Evolutionary conservation across 1,140 invertebrate species (phyloP), one percentile per base, ranked within the genome.

Genomic region (Trichonephila clavipes): DNA sequence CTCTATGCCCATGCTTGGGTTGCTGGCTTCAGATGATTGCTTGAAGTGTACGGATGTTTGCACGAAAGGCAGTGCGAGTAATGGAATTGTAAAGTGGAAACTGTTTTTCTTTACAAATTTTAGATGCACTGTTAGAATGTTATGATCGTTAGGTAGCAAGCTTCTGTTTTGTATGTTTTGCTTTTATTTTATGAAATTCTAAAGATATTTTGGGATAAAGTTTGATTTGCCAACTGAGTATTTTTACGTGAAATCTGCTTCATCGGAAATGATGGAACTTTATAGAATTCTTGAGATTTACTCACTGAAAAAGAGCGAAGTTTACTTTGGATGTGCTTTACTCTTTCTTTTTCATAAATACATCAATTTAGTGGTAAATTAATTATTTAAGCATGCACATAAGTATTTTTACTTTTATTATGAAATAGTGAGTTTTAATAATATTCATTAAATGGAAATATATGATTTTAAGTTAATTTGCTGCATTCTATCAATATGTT

Each of bases 11-110:
- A 24, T 58, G 82, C 21, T 85, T 19, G 44, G 21, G 72, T 34
- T 40, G 72, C 72, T 77, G 28, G 72, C 34, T 77, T 77, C 72
- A 77, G 72, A 77, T 77, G 34, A 77, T 77, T 77, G 72, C 28
- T 14, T 14, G 72, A 77, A 77, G 72, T 77, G 72, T 28, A 77
- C 34, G 72, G 72, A 18, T 77, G 72, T 77, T 77, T 77, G 72
- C 34, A 40, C 40, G 34, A 16, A 77, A 77, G 6, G 28, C 28
- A 40, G 18, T 40, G 72, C 72, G 34, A 77, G 72, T 34, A 77
- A 77, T 77, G 72, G 72, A 77, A 77, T 77, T 77, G 72, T 77
- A 77, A 77, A 77, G 72, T 77, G 72, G 72, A 40, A 77, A 77
- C 28, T 40, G 28, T 77, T 77, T 77, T 77, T 77, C 72, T 77